Conservation (phyloP, 2,888 invertebrate species). For the Calameuta filiformis region DNA sequence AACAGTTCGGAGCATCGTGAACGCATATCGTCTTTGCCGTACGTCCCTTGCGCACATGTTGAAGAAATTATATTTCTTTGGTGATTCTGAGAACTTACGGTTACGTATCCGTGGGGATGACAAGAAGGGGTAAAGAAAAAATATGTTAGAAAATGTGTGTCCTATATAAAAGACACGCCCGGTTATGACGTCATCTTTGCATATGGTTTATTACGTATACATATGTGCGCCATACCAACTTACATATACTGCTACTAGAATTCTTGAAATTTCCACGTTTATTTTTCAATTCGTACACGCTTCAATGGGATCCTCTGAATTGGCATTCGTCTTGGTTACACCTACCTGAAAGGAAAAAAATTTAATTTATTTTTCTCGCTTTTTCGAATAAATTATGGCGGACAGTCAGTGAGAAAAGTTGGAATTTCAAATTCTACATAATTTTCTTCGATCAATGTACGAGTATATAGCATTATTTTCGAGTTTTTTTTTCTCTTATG, state of each 20-base stretch:
- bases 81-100: constrained; percentile 28
- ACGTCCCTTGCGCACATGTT: constrained; percentile 50
- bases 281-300: background rate
- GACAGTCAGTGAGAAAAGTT: no score
- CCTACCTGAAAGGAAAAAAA: no score
- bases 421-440: no score
- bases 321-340: background rate
- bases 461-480: no score
- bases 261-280: background rate
- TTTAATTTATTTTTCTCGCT: no score
- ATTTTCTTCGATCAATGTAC: no score
- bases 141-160: background rate
- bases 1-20: background rate
- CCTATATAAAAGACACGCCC: background rate
- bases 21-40: constrained; percentile 30
- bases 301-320: background rate
- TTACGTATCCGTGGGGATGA: constrained; percentile 1
- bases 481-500: no score
- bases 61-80: constrained; percentile 58
- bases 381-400: no score
- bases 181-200: background rate
- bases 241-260: background rate
- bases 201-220: background rate
- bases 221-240: background rate
- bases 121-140: background rate